Evolutionary conservation across 2,888 invertebrate genomes (phyloP).

Genomic region (Neocrepidodera transversa): DNA sequence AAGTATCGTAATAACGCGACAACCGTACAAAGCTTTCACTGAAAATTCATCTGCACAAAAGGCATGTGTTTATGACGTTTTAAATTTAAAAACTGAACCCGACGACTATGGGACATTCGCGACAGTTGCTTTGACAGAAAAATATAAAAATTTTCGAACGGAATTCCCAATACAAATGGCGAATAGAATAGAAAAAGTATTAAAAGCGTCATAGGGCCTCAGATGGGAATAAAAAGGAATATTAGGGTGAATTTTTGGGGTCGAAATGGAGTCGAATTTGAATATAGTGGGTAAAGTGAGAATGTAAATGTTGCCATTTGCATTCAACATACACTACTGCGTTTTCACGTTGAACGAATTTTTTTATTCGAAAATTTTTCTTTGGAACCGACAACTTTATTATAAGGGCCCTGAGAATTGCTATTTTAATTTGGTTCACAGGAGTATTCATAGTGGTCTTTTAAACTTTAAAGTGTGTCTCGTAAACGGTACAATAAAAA

Average conservation of each 20-base stretch:
- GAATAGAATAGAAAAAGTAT: slow-evolving; percentile 14
- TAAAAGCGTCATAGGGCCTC: slow-evolving; percentile 17
- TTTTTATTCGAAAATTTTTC: neutral
- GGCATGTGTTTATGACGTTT: neutral
- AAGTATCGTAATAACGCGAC: too few relatives aligned
- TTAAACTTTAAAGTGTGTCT: too few relatives aligned
- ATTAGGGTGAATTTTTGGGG: slow-evolving; percentile 21
- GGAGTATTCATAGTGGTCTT: too few relatives aligned
- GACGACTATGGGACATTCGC: neutral
- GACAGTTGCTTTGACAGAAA: neutral
- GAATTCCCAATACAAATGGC: neutral
- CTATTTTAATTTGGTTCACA: too few relatives aligned
- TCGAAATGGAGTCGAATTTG: slow-evolving; percentile 26
- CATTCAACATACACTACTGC: slow-evolving; percentile 21
- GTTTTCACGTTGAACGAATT: neutral
- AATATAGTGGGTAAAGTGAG: slow-evolving; percentile 21
- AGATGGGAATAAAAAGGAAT: slow-evolving; percentile 9
- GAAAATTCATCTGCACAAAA: neutral
- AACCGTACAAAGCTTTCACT: too few relatives aligned
- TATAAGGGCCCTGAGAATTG: too few relatives aligned
- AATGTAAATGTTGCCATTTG: slow-evolving; percentile 32
- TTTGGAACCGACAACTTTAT: neutral
- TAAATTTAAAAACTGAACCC: slow-evolving; percentile 5
- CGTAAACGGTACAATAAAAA: too few relatives aligned
- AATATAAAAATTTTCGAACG: slow-evolving; percentile 6